Conservation (phyloP, 2,113 vertebrate genomes). For the Cottus gobio region DNA sequence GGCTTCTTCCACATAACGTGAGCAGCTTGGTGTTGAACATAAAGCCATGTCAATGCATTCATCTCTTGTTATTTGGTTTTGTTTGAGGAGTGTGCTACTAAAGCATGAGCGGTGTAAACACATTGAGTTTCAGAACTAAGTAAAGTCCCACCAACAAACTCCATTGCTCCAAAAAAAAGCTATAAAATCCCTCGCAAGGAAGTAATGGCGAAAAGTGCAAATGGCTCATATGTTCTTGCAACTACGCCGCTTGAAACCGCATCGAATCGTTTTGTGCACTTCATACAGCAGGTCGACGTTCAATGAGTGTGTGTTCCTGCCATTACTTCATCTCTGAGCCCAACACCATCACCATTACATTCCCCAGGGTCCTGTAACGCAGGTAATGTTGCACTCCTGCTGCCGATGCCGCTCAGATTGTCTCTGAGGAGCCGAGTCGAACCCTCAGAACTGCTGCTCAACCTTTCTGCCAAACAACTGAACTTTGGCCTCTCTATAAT, state of each 20-base stretch:
- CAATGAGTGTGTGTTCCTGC: constrained; percentile 9
- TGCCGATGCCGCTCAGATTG: constrained; percentile 37
- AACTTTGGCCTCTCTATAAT: not conserved
- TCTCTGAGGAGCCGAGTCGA: constrained; percentile 46
- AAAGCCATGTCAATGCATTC: not conserved
- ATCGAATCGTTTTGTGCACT: constrained; percentile 1
- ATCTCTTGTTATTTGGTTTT: not conserved
- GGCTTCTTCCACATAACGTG: not conserved
- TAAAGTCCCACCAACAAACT: not conserved
- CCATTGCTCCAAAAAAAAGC: not conserved
- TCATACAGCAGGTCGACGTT: not conserved
- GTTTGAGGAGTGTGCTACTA: not conserved
- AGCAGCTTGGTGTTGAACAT: constrained; percentile 1
- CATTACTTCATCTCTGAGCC: constrained; percentile 36
- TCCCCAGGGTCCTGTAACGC: constrained; percentile 45
- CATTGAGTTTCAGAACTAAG: not conserved
- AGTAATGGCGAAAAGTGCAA: not conserved
- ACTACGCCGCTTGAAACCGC: constrained; percentile 7
- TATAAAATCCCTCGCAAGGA: not conserved
- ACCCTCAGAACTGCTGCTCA: not conserved
- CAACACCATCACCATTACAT: constrained; percentile 44
- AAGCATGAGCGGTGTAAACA: not conserved
- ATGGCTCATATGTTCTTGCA: constrained; percentile 25
- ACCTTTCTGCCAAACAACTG: constrained; percentile 21
- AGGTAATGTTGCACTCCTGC: constrained; percentile 43